These are phyloP conservation scores for Conger conger DNA, from an alignment of 2,113 vertebrate species.

Conservation along the genomic window DNA sequence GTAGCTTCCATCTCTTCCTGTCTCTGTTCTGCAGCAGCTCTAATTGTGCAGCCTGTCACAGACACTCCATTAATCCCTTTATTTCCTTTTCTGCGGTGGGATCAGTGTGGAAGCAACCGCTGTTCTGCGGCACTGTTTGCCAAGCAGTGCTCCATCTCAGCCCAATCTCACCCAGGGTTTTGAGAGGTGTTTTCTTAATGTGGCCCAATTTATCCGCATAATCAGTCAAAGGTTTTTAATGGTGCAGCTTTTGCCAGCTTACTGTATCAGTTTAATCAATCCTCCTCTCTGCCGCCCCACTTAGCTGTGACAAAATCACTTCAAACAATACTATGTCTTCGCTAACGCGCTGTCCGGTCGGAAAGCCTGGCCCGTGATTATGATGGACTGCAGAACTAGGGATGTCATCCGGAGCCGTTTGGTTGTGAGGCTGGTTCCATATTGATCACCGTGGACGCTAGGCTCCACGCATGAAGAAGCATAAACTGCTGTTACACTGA, in stretches of 20 bases:
- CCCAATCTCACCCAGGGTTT: slow-evolving; percentile 1
- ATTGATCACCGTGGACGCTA: too few species aligned
- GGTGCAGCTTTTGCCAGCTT: background rate
- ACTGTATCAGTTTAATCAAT: slow-evolving; percentile 1
- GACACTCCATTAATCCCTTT: slow-evolving; percentile 11
- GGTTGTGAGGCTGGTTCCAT: background rate
- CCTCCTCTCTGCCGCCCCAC: background rate
- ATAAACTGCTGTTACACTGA: too few species aligned
- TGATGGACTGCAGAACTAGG: background rate
- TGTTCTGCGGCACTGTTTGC: background rate
- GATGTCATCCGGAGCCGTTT: background rate
- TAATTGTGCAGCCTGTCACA: slow-evolving; percentile 16
- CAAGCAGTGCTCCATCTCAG: background rate
- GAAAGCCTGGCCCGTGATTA: background rate
- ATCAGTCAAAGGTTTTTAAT: background rate
- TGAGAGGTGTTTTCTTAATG: slow-evolving; percentile 5
- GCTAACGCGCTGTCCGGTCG: background rate
- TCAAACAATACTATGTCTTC: slow-evolving; percentile 15
- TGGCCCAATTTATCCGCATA: background rate
- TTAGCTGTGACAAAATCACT: background rate
- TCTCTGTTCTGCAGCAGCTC: background rate
- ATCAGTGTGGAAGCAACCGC: slow-evolving; percentile 1
- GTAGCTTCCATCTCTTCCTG: slow-evolving; percentile 4
- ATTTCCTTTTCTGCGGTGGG: background rate
- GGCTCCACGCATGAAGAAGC: too few species aligned